These are phyloP conservation scores for Campopleginae sp. DNA, from an alignment of 2,888 invertebrate genomes.

Conservation along the genomic window DNA sequence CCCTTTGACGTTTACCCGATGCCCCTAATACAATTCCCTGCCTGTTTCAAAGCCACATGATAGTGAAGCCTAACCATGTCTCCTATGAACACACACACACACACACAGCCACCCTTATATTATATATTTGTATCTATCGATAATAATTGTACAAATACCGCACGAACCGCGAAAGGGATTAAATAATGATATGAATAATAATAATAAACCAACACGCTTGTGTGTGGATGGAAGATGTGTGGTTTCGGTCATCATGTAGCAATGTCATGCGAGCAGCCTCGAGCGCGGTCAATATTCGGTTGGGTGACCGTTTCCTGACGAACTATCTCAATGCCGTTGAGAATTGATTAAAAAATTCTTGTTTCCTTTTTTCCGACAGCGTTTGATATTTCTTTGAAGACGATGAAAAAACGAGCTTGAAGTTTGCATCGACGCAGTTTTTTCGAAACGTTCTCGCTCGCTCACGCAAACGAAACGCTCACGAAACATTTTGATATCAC, in stretches of 20 bases:
- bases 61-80: constrained; percentile 31
- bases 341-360: too few relatives aligned
- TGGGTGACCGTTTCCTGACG: neutral
- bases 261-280: neutral
- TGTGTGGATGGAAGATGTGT: neutral
- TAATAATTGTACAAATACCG: constrained; percentile 33
- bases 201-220: neutral
- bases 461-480: too few relatives aligned
- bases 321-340: too few relatives aligned
- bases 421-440: too few relatives aligned
- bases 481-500: too few relatives aligned
- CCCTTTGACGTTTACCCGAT: constrained; percentile 65
- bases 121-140: neutral
- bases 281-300: neutral
- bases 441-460: too few relatives aligned
- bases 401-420: too few relatives aligned
- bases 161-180: constrained; percentile 27
- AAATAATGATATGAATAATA: constrained; percentile 11
- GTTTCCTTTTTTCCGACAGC: too few relatives aligned
- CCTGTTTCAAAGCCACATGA: constrained; percentile 54
- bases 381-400: too few relatives aligned
- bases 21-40: constrained; percentile 63
- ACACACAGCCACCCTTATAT: neutral
- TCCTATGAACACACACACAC: neutral
- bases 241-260: neutral